These are phyloP conservation scores for Sturnira hondurensis DNA, from an alignment of 2,113 vertebrate species.

Conservation along the genomic window DNA sequence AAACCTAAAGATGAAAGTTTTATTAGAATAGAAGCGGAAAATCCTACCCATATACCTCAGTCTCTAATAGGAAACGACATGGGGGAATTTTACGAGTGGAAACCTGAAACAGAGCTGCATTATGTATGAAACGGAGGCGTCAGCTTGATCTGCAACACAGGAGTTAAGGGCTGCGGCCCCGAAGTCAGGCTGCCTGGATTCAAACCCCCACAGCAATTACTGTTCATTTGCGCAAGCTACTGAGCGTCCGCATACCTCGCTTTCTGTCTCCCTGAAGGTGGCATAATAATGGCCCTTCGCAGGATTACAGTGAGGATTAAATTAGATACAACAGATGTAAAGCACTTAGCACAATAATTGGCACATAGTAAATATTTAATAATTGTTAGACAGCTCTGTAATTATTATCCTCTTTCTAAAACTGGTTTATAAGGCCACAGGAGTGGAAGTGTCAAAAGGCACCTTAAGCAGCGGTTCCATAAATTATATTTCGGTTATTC, in stretches of 20 bases:
- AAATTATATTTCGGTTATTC: background rate
- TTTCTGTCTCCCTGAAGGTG: background rate
- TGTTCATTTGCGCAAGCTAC: background rate
- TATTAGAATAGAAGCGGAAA: conserved; percentile 21
- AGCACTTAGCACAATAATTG: background rate
- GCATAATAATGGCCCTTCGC: background rate
- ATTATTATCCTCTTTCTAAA: conserved; percentile 17
- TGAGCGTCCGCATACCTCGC: background rate
- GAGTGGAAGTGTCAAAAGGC: background rate
- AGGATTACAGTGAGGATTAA: background rate
- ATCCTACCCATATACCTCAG: background rate
- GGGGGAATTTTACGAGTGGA: background rate
- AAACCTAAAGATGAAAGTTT: background rate
- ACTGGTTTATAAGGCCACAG: background rate
- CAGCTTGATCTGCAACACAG: background rate
- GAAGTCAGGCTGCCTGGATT: background rate
- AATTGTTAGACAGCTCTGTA: background rate
- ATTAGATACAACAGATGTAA: background rate
- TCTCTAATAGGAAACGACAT: background rate
- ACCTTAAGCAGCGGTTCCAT: background rate
- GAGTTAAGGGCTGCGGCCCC: background rate
- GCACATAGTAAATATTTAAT: background rate
- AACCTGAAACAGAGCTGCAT: background rate
- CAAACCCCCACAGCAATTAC: background rate
- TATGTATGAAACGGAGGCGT: background rate